These are phyloP conservation scores for Sylvia atricapilla DNA, from an alignment of 2,113 vertebrate species.

Conservation along the genomic window DNA sequence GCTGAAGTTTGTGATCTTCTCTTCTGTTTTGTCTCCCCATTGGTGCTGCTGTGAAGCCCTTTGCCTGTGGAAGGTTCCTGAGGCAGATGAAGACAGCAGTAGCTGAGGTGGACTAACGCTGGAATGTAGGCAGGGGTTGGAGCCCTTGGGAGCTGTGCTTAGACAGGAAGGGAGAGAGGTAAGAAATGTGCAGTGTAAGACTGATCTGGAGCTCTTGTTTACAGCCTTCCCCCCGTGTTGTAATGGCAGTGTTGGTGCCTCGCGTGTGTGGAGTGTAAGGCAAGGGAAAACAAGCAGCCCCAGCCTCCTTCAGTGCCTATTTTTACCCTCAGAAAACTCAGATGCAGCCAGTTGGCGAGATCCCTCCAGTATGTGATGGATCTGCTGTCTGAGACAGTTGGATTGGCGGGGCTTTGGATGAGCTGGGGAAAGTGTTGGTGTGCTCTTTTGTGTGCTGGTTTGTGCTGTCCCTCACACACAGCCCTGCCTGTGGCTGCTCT, in stretches of 20 bases:
- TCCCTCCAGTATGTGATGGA: neutral
- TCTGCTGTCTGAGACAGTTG: constrained; percentile 5
- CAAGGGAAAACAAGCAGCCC: neutral
- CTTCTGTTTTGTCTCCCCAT: constrained; percentile 28
- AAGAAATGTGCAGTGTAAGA: constrained; percentile 31
- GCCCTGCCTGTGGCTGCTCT: neutral
- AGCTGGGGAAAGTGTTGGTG: neutral
- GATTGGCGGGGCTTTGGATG: neutral
- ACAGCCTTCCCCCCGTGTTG: neutral
- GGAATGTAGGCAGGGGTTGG: constrained; percentile 50
- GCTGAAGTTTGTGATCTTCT: neutral
- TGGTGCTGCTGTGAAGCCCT: constrained; percentile 47
- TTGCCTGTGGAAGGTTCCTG: constrained; percentile 27
- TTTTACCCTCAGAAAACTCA: neutral
- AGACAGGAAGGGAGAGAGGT: constrained; percentile 39
- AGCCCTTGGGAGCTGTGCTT: constrained; percentile 53
- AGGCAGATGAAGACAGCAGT: constrained; percentile 47
- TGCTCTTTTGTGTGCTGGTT: neutral
- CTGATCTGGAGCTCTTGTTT: constrained; percentile 28
- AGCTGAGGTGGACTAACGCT: constrained; percentile 52
- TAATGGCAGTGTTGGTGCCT: neutral
- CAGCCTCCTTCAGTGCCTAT: constrained; percentile 17
- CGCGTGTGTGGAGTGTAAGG: neutral
- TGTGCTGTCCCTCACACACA: neutral
- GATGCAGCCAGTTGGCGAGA: constrained; percentile 22